A percentile compares a stretch with the other conserved stretches of the same genome.
Conservation (phyloP, 2,797 vertebrate genomes). For the Periophthalmus magnuspinnatus region DNA sequence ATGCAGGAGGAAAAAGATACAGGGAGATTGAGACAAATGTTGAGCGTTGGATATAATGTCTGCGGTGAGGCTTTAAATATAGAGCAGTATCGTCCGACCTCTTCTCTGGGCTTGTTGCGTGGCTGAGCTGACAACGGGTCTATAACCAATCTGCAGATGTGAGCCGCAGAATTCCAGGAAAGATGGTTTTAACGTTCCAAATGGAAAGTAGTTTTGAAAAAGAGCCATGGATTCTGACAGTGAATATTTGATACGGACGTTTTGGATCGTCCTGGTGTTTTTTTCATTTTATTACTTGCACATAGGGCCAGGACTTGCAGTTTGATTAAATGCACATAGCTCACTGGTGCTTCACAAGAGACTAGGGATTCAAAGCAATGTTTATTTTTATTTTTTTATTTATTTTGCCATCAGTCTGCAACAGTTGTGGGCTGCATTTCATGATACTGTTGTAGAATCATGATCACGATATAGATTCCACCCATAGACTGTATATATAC, state of each 20-base stretch:
- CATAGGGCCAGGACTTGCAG: too few species aligned
- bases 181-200: constrained; percentile 6
- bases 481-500: too few species aligned
- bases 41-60: constrained; percentile 43
- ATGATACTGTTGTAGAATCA: too few species aligned
- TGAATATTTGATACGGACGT: neutral
- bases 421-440: too few species aligned
- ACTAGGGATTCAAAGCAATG: too few species aligned
- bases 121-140: constrained; percentile 43
- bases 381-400: too few species aligned
- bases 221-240: constrained; percentile 10
- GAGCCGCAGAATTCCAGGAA: constrained; percentile 27
- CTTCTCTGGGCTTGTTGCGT: constrained; percentile 50
- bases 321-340: too few species aligned
- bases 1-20: constrained; percentile 10
- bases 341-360: too few species aligned
- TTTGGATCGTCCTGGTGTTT: neutral
- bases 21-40: constrained; percentile 35
- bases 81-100: constrained; percentile 47
- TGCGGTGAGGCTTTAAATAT: constrained; percentile 66
- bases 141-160: constrained; percentile 24
- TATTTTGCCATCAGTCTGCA: too few species aligned
- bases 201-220: constrained; percentile 18
- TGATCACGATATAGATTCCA: too few species aligned
- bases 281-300: neutral